A percentile compares a stretch with the other conserved stretches of the same genome.
phyloP scores from a whole-genome alignment of 1,140 invertebrate species.

The Doryteuthis pealeii region DNA sequence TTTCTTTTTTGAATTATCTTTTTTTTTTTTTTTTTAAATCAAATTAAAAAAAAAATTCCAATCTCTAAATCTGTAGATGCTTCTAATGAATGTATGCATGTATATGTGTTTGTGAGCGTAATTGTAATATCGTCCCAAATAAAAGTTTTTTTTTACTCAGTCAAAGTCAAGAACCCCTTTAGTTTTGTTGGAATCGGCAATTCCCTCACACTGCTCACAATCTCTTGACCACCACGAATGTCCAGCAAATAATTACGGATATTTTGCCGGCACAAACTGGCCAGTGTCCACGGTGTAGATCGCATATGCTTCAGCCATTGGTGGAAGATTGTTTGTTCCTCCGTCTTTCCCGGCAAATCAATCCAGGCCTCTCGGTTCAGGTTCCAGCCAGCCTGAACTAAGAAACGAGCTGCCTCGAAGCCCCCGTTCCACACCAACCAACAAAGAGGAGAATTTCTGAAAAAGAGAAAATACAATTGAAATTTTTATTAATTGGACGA shows the following conservation, averaged over 20 bases:
- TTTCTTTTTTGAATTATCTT: no score
- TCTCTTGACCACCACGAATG: neutral
- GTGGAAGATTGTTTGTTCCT: neutral
- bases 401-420: slow-evolving; percentile 2
- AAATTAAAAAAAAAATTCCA: no score
- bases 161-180: slow-evolving; percentile 7
- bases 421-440: neutral
- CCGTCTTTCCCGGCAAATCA: slow-evolving; percentile 4
- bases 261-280: neutral
- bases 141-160: neutral
- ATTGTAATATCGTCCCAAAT: no score
- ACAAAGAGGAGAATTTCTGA: neutral
- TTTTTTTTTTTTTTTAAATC: no score
- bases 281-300: neutral
- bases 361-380: slow-evolving; percentile 4
- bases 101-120: no score
- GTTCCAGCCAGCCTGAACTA: neutral
- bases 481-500: no score
- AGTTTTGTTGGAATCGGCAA: neutral
- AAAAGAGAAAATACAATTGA: slow-evolving; percentile 9
- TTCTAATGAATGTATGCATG: no score
- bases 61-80: no score
- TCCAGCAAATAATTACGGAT: slow-evolving; percentile 1
- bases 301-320: neutral
- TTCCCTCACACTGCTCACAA: neutral